phyloP scores from a whole-genome alignment of 2,113 vertebrate species.

The Hipposideros armiger region DNA sequence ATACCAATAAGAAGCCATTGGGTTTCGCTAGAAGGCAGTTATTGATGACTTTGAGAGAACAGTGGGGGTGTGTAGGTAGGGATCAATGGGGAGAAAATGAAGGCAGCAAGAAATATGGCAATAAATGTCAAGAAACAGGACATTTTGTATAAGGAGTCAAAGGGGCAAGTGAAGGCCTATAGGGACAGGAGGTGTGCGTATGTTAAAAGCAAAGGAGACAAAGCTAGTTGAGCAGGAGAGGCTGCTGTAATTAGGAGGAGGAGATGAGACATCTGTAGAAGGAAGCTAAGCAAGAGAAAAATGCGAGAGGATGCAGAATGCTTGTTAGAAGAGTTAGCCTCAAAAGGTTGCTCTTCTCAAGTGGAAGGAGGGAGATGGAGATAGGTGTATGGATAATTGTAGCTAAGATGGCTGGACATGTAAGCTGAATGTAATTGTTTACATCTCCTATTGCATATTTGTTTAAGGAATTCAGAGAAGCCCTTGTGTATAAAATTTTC shows the following conservation, averaged over 20 bases:
- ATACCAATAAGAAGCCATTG: slow-evolving; percentile 31
- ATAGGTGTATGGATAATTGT: neutral
- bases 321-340: neutral
- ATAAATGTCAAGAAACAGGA: slow-evolving; percentile 43
- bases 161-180: neutral
- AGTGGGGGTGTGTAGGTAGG: neutral
- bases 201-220: slow-evolving; percentile 17
- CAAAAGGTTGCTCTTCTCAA: neutral
- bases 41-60: slow-evolving; percentile 62
- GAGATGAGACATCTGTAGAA: neutral
- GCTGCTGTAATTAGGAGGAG: neutral
- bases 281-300: neutral
- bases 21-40: slow-evolving; percentile 63
- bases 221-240: neutral
- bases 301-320: neutral
- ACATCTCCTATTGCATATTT: neutral
- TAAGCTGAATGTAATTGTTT: neutral
- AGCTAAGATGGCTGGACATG: neutral
- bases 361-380: neutral
- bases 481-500: neutral
- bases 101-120: slow-evolving; percentile 53
- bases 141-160: neutral
- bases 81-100: slow-evolving; percentile 63
- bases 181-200: neutral
- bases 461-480: neutral